Percentiles rank a stretch among this genome's conserved stretches.
Conservation (phyloP, 2,797 vertebrate genomes). For the Eulemur rubriventer region DNA sequence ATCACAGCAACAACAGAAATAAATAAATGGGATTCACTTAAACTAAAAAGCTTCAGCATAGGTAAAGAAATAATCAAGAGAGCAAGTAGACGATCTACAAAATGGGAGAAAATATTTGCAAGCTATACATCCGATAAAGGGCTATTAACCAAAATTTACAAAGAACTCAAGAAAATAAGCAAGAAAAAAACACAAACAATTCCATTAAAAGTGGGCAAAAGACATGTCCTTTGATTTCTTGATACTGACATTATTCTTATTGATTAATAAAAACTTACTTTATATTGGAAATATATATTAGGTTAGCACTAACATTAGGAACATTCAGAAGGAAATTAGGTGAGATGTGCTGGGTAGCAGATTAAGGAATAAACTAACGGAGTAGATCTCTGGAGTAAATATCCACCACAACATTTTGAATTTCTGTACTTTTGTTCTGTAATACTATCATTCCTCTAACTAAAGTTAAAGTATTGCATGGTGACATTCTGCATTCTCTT, state of each 20-base stretch:
- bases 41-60: not conserved
- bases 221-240: not conserved
- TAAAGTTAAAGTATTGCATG: not conserved
- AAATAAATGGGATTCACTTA: not conserved
- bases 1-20: not conserved
- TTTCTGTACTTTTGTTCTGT: not conserved
- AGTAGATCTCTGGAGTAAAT: not conserved
- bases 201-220: no score
- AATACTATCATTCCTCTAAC: not conserved
- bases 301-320: not conserved
- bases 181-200: no score
- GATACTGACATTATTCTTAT: not conserved
- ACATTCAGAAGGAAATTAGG: not conserved
- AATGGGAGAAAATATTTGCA: not conserved
- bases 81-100: not conserved
- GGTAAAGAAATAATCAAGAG: not conserved
- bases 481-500: not conserved
- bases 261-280: not conserved
- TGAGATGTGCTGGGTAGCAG: not conserved
- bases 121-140: not conserved
- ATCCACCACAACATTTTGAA: not conserved
- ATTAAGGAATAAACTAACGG: not conserved
- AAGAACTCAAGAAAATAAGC: no score
- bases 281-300: not conserved
- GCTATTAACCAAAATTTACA: not conserved